phyloP scores from a whole-genome alignment of 2,797 vertebrate species.

The Sus cebifrons region DNA sequence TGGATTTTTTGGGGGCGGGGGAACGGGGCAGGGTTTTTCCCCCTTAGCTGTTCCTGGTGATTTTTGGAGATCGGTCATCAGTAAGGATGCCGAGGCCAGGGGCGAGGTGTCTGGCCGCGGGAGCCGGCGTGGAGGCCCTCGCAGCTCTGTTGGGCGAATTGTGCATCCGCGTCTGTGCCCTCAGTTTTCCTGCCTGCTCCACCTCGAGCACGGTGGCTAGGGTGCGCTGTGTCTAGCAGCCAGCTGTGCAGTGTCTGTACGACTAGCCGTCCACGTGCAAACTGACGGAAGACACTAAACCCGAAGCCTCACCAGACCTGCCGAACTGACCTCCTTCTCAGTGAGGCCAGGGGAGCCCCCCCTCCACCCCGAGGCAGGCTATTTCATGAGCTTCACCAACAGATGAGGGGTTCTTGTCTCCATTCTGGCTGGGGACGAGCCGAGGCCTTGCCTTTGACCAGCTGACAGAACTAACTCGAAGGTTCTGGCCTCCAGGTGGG shows the following conservation, averaged over 20 bases:
- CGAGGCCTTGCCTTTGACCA: background rate
- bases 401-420: background rate
- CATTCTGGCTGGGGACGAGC: background rate
- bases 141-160: background rate
- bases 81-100: background rate
- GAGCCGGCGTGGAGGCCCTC: background rate
- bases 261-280: background rate
- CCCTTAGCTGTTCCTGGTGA: background rate
- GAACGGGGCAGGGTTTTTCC: no score
- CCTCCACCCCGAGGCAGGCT: background rate
- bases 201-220: fast-evolving
- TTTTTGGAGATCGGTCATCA: background rate
- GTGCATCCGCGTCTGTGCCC: fast-evolving
- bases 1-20: background rate
- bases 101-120: fast-evolving
- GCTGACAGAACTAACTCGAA: background rate
- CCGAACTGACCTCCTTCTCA: background rate
- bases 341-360: no score
- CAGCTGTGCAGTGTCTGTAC: background rate
- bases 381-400: background rate
- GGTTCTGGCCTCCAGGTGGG: background rate
- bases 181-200: background rate
- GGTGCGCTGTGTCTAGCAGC: background rate
- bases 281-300: background rate
- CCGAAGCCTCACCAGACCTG: background rate